A percentile compares a stretch with the other conserved stretches of the same genome.
Evolutionary conservation across 2,888 invertebrate species (phyloP).

Genomic region (Cryptophagus acutangulus): DNA sequence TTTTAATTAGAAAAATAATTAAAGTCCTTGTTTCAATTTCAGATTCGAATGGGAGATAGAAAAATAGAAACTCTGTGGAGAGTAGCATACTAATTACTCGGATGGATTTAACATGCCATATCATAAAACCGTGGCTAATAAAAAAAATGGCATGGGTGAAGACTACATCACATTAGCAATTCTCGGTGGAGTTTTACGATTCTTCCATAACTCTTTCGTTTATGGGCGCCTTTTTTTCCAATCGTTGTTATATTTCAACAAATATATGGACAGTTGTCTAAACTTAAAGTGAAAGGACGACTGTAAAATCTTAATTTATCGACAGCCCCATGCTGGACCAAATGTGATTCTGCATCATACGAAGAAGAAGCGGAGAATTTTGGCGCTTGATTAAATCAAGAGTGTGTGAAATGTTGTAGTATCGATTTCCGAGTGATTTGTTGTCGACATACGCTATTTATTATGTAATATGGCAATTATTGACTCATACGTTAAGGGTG

Average conservation of each 20-base stretch:
- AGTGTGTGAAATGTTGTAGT: conserved; percentile 11
- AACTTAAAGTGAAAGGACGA: background rate
- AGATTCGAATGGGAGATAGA: too few species aligned
- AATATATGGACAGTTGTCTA: conserved; percentile 2
- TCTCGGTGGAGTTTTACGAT: conserved; percentile 2
- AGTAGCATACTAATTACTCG: too few species aligned
- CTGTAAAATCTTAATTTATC: conserved; percentile 1
- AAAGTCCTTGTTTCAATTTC: too few species aligned
- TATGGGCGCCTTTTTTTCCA: background rate
- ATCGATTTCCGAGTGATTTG: conserved; percentile 45
- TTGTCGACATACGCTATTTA: conserved; percentile 40
- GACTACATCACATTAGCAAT: conserved; percentile 1
- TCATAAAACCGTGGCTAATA: too few species aligned
- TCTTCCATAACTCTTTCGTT: background rate
- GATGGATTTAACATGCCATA: too few species aligned
- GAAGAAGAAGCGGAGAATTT: too few species aligned
- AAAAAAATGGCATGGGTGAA: too few species aligned
- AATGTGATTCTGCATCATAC: too few species aligned
- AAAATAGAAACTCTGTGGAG: too few species aligned
- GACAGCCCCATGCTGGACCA: conserved; percentile 2
- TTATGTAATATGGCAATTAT: conserved; percentile 41
- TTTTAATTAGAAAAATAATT: too few species aligned
- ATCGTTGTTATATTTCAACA: conserved; percentile 1
- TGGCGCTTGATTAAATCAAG: conserved; percentile 4
- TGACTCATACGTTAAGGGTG: conserved; percentile 35